Conservation (phyloP, 2,888 invertebrate species). For the Geophilus truncorum region DNA sequence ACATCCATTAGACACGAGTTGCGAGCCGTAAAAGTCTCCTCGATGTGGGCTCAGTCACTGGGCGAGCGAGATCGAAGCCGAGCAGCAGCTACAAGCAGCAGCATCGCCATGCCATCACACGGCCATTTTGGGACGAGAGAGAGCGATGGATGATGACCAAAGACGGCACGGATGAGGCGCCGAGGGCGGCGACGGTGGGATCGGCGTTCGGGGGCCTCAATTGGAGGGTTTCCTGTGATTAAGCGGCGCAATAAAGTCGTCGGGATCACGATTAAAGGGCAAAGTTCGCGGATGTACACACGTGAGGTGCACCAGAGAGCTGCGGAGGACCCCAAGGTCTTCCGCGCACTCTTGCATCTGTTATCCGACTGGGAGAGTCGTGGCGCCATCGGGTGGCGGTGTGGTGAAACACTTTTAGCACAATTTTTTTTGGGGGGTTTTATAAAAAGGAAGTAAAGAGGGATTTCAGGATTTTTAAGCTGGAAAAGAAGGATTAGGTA, state of each 20-base stretch:
- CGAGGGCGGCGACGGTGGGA: no score
- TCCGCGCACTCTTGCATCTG: background rate
- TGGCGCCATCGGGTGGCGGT: background rate
- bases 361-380: background rate
- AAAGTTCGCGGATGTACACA: background rate
- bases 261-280: background rate
- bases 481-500: no score
- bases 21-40: background rate
- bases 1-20: background rate
- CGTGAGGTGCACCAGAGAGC: background rate
- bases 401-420: no score
- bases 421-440: no score
- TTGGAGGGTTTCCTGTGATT: background rate
- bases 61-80: background rate
- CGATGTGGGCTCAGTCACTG: background rate
- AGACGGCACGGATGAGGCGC: background rate
- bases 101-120: constrained; percentile 9
- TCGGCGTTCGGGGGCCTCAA: background rate
- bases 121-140: background rate
- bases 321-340: background rate
- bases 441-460: no score
- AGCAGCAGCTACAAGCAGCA: background rate
- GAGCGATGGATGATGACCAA: background rate
- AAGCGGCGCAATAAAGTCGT: background rate
- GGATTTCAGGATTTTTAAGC: no score